Conservation (phyloP, 2,888 invertebrate genomes). For the Melipona beecheii region DNA sequence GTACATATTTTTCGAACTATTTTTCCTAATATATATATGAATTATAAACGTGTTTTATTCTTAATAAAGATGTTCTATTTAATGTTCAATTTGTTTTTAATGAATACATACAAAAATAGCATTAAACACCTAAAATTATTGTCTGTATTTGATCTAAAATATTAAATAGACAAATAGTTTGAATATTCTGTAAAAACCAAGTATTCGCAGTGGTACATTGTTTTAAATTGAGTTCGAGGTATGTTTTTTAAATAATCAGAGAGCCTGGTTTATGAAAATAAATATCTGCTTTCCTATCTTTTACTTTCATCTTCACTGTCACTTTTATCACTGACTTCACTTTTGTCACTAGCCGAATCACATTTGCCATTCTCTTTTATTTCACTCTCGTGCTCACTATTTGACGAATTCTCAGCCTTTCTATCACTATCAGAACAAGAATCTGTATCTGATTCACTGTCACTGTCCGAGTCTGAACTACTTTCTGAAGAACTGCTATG, state of each 20-base stretch:
- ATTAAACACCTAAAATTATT: conserved; percentile 22
- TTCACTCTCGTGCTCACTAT: conserved; percentile 71
- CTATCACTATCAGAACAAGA: conserved; percentile 73
- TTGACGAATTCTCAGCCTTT: conserved; percentile 73
- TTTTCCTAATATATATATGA: conserved; percentile 10
- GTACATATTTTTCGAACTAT: conserved; percentile 1
- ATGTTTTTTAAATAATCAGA: conserved; percentile 41
- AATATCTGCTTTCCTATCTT: conserved; percentile 37
- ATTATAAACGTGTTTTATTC: neutral
- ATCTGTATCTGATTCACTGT: conserved; percentile 76
- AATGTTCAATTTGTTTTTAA: conserved; percentile 24
- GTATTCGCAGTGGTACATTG: neutral
- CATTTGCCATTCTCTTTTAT: conserved; percentile 77
- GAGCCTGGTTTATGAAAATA: conserved; percentile 13
- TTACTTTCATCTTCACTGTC: conserved; percentile 78
- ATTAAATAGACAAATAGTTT: conserved; percentile 13
- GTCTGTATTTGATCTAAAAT: neutral
- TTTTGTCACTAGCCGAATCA: conserved; percentile 74
- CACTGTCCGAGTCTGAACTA: conserved; percentile 78
- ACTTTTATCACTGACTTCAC: conserved; percentile 76
- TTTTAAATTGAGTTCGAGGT: neutral
- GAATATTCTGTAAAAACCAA: neutral
- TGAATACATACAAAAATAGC: conserved; percentile 48
- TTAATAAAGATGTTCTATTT: conserved; percentile 19
- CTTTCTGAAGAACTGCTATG: conserved; percentile 81